Percentiles rank a stretch among this genome's conserved stretches.
phyloP scores from a whole-genome alignment of 1,140 invertebrate species.

The Hyles euphorbiae region DNA sequence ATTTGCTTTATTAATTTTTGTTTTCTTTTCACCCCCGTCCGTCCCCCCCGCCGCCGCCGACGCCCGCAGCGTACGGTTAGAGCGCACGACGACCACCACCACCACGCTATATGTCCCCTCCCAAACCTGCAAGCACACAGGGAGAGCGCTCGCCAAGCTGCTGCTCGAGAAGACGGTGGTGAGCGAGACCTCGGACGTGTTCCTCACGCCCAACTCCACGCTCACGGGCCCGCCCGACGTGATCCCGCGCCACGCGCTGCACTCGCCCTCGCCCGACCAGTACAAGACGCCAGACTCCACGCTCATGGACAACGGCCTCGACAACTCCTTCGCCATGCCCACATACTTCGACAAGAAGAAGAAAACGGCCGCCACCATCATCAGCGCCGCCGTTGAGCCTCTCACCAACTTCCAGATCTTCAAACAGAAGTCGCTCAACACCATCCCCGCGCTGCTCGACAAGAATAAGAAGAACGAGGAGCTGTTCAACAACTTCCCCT shows the following conservation, averaged over 20 bases:
- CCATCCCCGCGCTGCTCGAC: conserved; percentile 62
- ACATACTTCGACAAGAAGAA: conserved; percentile 69
- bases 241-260: conserved; percentile 39
- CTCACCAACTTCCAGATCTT: conserved; percentile 69
- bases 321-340: conserved; percentile 61
- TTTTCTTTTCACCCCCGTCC: conserved; percentile 20
- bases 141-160: conserved; percentile 48
- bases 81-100: conserved; percentile 38
- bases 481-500: conserved; percentile 72
- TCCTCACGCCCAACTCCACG: conserved; percentile 55
- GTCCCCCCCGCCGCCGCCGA: conserved; percentile 20
- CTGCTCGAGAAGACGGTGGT: conserved; percentile 42
- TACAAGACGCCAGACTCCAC: conserved; percentile 61
- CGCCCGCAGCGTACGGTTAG: conserved; percentile 39
- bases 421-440: conserved; percentile 72
- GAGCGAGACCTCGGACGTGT: conserved; percentile 50
- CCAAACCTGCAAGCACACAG: conserved; percentile 37
- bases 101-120: conserved; percentile 39
- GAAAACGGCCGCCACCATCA: conserved; percentile 45
- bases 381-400: conserved; percentile 56
- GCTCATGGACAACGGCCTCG: conserved; percentile 34
- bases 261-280: conserved; percentile 46
- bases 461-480: conserved; percentile 52
- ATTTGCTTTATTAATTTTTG: conserved; percentile 45
- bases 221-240: conserved; percentile 53